These are phyloP conservation scores for Corella eumyota DNA, from an alignment of 23 tunicate genomes.

Conservation along the genomic window DNA sequence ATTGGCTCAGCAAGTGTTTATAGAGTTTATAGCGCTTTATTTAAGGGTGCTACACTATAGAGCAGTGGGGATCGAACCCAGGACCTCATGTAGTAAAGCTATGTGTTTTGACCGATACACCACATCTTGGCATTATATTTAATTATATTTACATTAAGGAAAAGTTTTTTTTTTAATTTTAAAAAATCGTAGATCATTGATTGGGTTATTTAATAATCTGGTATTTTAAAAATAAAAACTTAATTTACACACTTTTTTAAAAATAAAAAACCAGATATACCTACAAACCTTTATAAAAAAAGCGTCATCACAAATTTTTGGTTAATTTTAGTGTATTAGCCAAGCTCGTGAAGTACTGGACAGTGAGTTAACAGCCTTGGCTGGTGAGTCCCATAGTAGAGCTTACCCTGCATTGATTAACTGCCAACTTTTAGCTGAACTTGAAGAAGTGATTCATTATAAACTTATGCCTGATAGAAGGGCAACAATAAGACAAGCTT, in stretches of 20 bases:
- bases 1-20: no score
- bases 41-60: no score
- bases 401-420: conserved; percentile 92
- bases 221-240: neutral
- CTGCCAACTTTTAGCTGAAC: conserved; percentile 86
- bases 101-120: no score
- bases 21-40: no score
- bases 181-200: neutral
- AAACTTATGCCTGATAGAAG: conserved; percentile 74
- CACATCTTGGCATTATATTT: no score
- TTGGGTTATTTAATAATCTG: neutral
- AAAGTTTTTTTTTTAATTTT: neutral
- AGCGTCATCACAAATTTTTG: no score
- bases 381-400: conserved; percentile 84
- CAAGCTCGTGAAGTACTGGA: conserved; percentile 89
- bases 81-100: no score
- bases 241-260: no score
- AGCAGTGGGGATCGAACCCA: no score
- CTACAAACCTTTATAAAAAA: no score
- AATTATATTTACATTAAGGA: neutral
- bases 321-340: conserved; percentile 71
- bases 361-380: conserved; percentile 79
- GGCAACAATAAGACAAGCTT: conserved; percentile 53
- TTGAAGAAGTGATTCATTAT: conserved; percentile 94
- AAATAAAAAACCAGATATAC: no score